Evolutionary conservation across 2,113 vertebrate genomes (phyloP).

Genomic region (Cariama cristata): DNA sequence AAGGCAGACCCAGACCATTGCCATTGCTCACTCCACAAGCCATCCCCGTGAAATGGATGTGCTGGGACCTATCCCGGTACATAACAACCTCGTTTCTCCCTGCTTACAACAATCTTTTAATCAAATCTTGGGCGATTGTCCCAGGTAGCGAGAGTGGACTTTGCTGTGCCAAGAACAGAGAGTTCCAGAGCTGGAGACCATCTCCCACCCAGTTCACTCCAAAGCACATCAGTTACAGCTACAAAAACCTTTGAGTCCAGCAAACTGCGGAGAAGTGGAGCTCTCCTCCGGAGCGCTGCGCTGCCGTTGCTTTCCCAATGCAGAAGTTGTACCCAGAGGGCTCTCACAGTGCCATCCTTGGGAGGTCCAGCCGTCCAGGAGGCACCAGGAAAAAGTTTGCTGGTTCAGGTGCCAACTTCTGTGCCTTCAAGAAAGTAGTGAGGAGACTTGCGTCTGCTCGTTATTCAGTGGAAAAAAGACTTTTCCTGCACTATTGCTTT

Average conservation of each 20-base stretch:
- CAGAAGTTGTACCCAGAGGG: neutral
- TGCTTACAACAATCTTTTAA: constrained; percentile 30
- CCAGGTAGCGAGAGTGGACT: neutral
- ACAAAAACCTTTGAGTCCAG: neutral
- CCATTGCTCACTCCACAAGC: neutral
- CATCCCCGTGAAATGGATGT: neutral
- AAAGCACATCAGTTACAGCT: neutral
- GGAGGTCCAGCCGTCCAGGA: neutral
- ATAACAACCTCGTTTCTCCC: neutral
- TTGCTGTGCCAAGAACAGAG: constrained; percentile 30
- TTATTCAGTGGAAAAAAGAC: neutral
- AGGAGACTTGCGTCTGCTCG: neutral
- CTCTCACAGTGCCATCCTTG: accelerated
- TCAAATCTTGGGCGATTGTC: constrained; percentile 15
- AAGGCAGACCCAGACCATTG: neutral
- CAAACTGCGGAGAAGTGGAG: neutral
- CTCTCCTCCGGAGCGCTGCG: accelerated
- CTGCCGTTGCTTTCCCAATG: neutral
- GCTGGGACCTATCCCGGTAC: constrained; percentile 10
- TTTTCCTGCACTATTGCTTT: neutral
- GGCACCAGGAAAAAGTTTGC: neutral
- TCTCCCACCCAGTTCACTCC: neutral
- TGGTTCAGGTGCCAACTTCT: neutral
- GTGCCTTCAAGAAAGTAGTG: neutral
- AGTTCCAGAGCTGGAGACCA: neutral